These are phyloP conservation scores for Rhabdophis nuchalis DNA, from an alignment of 2,797 vertebrate species.

Conservation along the genomic window DNA sequence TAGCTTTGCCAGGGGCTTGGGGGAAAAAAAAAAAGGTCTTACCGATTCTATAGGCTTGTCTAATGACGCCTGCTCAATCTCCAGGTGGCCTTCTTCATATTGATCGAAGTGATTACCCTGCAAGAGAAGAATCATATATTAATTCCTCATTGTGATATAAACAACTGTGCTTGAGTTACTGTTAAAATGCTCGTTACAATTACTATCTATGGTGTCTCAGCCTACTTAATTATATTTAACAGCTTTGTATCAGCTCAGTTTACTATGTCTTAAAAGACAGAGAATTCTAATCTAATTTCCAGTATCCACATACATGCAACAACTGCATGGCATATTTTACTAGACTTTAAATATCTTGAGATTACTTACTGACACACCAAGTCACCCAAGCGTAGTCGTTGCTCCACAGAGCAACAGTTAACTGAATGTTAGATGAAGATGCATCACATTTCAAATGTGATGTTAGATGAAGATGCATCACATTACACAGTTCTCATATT, in stretches of 20 bases:
- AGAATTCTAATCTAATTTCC: neutral
- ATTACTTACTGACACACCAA: neutral
- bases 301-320: neutral
- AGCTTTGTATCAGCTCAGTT: neutral
- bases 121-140: slow-evolving; percentile 47
- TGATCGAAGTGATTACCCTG: slow-evolving; percentile 99
- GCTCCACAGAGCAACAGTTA: neutral
- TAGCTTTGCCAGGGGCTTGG: slow-evolving; percentile 65
- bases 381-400: neutral
- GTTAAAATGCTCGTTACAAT: neutral
- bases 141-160: neutral
- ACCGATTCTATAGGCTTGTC: slow-evolving; percentile 99
- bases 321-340: neutral
- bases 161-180: neutral
- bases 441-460: neutral
- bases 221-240: neutral
- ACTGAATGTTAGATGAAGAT: neutral
- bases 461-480: neutral
- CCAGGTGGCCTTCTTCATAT: slow-evolving; percentile 98
- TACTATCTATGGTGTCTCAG: neutral
- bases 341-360: neutral
- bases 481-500: neutral
- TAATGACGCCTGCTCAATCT: slow-evolving; percentile 96
- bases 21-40: slow-evolving; percentile 74
- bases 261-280: neutral